These are phyloP conservation scores for Larimichthys polyactis DNA, from an alignment of 2,113 vertebrate species.

Conservation along the genomic window DNA sequence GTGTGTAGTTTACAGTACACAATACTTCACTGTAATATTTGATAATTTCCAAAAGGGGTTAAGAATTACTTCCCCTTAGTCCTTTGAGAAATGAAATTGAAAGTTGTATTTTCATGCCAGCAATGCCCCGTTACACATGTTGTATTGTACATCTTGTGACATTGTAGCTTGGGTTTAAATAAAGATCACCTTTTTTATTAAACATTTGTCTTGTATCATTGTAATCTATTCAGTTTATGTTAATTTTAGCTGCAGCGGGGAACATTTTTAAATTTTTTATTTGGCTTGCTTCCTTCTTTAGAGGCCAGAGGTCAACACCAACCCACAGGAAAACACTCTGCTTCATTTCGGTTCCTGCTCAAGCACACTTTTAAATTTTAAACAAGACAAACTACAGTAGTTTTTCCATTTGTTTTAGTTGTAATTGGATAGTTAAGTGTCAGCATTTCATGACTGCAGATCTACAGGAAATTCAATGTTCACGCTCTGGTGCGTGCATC, in stretches of 20 bases:
- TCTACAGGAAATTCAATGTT: constrained; percentile 41
- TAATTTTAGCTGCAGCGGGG: not conserved
- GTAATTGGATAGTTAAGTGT: not conserved
- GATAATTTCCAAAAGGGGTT: constrained; percentile 13
- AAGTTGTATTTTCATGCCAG: constrained; percentile 60
- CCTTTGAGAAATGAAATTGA: constrained; percentile 57
- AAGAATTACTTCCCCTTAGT: constrained; percentile 39
- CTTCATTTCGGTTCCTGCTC: not conserved
- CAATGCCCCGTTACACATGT: constrained; percentile 53
- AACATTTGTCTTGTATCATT: constrained; percentile 2
- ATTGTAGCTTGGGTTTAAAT: constrained; percentile 80
- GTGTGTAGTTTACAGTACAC: constrained; percentile 51
- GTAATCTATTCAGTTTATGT: not conserved
- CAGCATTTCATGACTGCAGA: constrained; percentile 13
- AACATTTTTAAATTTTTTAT: not conserved
- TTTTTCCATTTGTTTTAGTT: not conserved
- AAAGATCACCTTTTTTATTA: constrained; percentile 80
- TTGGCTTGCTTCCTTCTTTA: constrained; percentile 18
- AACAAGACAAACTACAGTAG: too few species aligned
- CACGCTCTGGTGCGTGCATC: constrained; percentile 46
- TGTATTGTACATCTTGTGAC: constrained; percentile 71
- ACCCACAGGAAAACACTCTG: not conserved
- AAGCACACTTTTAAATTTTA: not conserved
- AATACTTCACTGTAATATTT: constrained; percentile 42
- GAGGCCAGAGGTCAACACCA: not conserved